phyloP scores from a whole-genome alignment of 2,113 vertebrate species.

The Cariama cristata region DNA sequence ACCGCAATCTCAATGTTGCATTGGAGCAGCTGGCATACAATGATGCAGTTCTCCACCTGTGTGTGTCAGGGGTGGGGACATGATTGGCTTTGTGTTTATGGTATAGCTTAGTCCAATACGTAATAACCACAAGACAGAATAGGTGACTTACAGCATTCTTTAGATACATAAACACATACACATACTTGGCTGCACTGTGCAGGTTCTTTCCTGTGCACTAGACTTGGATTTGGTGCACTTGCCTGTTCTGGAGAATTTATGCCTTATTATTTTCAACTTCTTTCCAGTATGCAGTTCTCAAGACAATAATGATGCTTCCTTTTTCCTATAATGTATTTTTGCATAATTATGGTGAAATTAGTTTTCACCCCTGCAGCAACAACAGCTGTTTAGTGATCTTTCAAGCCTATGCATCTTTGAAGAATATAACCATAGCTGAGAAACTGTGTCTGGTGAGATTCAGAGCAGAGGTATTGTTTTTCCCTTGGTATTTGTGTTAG shows the following conservation, averaged over 20 bases:
- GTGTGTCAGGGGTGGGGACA: neutral
- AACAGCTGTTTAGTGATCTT: neutral
- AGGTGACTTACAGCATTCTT: neutral
- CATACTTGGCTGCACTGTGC: neutral
- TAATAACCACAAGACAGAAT: neutral
- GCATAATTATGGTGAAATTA: neutral
- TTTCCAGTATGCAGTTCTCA: neutral
- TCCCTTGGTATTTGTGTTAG: neutral
- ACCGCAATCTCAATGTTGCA: neutral
- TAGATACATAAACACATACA: neutral
- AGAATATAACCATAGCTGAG: neutral
- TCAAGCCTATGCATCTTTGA: neutral
- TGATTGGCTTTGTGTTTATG: neutral
- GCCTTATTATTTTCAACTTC: neutral
- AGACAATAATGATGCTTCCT: neutral
- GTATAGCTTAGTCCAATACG: neutral
- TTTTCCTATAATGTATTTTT: neutral
- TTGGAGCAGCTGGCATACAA: neutral
- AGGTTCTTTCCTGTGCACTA: neutral
- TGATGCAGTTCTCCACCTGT: neutral
- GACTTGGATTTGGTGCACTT: neutral
- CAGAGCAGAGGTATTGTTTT: neutral
- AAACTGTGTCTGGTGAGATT: neutral
- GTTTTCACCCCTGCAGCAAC: neutral
- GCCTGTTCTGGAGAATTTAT: neutral